These are phyloP conservation scores for Mus caroli DNA, from an alignment of 2,797 vertebrate species.

Conservation along the genomic window DNA sequence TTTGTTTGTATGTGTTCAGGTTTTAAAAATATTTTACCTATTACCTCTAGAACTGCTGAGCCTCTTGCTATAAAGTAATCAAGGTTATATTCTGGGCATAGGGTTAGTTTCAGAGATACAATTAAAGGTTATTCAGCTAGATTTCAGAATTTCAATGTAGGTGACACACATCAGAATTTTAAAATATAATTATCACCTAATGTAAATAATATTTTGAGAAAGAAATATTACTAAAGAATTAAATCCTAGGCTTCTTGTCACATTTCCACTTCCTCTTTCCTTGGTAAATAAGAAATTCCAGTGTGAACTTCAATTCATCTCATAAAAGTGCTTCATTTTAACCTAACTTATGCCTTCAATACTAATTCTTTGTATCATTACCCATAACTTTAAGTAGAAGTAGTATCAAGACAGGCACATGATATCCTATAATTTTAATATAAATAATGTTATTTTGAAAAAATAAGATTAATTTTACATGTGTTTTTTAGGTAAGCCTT, in stretches of 20 bases:
- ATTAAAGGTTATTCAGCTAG: slow-evolving; percentile 54
- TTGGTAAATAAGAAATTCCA: background rate
- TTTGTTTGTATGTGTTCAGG: background rate
- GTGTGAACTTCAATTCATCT: background rate
- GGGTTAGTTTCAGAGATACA: slow-evolving; percentile 66
- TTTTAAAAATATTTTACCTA: background rate
- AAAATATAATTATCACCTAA: slow-evolving; percentile 32
- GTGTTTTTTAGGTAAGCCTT: background rate
- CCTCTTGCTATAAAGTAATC: slow-evolving; percentile 52
- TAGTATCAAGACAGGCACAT: background rate
- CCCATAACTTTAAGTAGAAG: background rate
- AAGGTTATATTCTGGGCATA: background rate
- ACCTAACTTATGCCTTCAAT: background rate
- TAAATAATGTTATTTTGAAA: slow-evolving; percentile 22
- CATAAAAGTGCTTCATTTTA: background rate
- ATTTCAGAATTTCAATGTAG: slow-evolving; percentile 45
- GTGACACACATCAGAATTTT: slow-evolving; percentile 22
- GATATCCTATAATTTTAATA: background rate
- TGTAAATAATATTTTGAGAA: background rate
- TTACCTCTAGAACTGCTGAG: slow-evolving; percentile 24
- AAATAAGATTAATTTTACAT: background rate
- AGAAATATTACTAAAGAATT: background rate
- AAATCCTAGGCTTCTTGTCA: background rate
- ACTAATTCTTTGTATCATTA: background rate
- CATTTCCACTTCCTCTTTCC: background rate